phyloP scores from a whole-genome alignment of 2,888 invertebrate genomes.

The Drosophila cognata region DNA sequence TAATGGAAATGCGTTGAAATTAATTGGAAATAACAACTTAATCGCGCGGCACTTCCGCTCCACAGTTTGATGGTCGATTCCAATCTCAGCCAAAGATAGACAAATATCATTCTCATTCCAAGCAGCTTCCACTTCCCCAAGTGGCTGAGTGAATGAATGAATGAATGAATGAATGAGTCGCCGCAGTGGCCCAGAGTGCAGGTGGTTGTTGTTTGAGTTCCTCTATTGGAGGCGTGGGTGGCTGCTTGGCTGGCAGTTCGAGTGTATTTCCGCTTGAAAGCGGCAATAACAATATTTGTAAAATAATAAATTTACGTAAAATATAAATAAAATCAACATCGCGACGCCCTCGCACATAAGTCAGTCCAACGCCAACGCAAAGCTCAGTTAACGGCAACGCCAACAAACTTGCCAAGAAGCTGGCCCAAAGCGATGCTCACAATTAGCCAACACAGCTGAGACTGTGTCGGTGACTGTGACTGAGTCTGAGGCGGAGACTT shows the following conservation, averaged over 20 bases:
- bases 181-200: slow-evolving; percentile 53
- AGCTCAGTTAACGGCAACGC: slow-evolving; percentile 49
- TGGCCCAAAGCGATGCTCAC: slow-evolving; percentile 74
- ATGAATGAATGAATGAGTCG: slow-evolving; percentile 49
- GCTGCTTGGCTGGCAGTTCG: slow-evolving; percentile 53
- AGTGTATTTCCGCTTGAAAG: slow-evolving; percentile 79
- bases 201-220: slow-evolving; percentile 58
- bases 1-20: slow-evolving; percentile 58
- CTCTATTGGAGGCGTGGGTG: slow-evolving; percentile 54
- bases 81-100: slow-evolving; percentile 40
- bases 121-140: slow-evolving; percentile 72
- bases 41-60: slow-evolving; percentile 74
- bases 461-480: slow-evolving; percentile 6
- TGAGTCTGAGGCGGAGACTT: slow-evolving; percentile 16
- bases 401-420: slow-evolving; percentile 63
- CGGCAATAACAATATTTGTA: slow-evolving; percentile 78
- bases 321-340: slow-evolving; percentile 72
- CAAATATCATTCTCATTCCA: slow-evolving; percentile 41
- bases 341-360: slow-evolving; percentile 57
- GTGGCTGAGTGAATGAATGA: slow-evolving; percentile 31
- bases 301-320: slow-evolving; percentile 79
- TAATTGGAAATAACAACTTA: slow-evolving; percentile 69
- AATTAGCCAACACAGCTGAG: slow-evolving; percentile 62
- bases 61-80: slow-evolving; percentile 31
- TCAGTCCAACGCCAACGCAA: slow-evolving; percentile 47